These are phyloP conservation scores for Argopecten irradians DNA, from an alignment of 1,140 invertebrate genomes.

Conservation along the genomic window DNA sequence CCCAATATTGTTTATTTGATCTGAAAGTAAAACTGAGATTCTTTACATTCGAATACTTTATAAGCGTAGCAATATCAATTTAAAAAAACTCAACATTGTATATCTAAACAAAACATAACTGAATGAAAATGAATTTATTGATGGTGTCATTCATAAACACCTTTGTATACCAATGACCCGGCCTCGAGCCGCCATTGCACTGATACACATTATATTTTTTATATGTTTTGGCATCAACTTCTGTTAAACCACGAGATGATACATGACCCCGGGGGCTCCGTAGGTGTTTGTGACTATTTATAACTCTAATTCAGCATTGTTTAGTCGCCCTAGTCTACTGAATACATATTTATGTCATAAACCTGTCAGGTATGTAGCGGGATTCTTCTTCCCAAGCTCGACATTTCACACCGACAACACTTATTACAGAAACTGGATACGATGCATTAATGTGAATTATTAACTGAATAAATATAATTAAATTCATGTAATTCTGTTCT, in stretches of 20 bases:
- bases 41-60: too few relatives aligned
- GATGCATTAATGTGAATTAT: background rate
- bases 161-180: background rate
- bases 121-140: too few relatives aligned
- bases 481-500: too few relatives aligned
- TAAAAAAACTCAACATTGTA: too few relatives aligned
- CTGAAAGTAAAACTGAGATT: too few relatives aligned
- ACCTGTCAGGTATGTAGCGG: background rate
- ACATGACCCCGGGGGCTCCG: background rate
- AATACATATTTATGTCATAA: constrained; percentile 23
- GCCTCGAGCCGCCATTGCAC: background rate
- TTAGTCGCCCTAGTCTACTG: background rate
- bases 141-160: background rate
- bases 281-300: background rate
- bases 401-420: background rate
- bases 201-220: background rate
- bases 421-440: background rate
- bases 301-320: constrained; percentile 11
- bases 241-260: background rate
- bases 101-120: too few relatives aligned
- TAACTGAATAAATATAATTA: background rate
- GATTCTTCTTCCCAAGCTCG: background rate
- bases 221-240: background rate
- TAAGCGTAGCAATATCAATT: too few relatives aligned
- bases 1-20: too few relatives aligned